Conservation (phyloP, 2,888 invertebrate genomes). For the Meta bourneti region DNA sequence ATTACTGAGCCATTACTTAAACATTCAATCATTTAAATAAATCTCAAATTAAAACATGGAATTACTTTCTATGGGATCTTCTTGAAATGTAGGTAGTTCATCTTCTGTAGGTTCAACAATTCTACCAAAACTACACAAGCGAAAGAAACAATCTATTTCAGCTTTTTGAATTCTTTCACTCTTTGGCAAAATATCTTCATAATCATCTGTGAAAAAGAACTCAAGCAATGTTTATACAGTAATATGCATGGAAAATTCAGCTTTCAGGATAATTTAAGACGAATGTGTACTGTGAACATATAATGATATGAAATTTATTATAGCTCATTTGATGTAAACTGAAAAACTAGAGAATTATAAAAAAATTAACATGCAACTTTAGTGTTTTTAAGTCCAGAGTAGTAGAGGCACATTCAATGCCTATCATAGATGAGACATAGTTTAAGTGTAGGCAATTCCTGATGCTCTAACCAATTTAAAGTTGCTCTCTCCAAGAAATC, state of each 20-base stretch:
- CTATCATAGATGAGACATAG: not conserved
- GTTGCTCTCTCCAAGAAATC: no score
- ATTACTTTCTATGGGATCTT: constrained; percentile 32
- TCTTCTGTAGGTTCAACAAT: not conserved
- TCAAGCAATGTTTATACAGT: no score
- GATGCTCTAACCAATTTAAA: no score
- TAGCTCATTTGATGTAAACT: not conserved
- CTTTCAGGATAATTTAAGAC: no score
- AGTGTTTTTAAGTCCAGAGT: not conserved
- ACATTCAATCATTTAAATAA: no score
- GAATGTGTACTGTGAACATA: no score
- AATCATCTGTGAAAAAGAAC: constrained; percentile 43
- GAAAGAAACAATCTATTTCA: constrained; percentile 52
- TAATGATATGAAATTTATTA: not conserved
- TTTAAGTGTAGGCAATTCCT: no score
- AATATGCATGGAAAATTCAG: no score
- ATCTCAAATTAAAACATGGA: not conserved
- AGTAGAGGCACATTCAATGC: no score
- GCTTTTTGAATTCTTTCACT: constrained; percentile 42
- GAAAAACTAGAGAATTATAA: not conserved
- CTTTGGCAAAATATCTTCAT: constrained; percentile 68
- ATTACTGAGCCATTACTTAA: no score
- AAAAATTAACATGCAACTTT: not conserved
- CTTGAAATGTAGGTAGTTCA: constrained; percentile 5
- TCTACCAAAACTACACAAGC: not conserved